phyloP scores from a whole-genome alignment of 2,888 invertebrate genomes.

The Phrixothrix hirtus region DNA sequence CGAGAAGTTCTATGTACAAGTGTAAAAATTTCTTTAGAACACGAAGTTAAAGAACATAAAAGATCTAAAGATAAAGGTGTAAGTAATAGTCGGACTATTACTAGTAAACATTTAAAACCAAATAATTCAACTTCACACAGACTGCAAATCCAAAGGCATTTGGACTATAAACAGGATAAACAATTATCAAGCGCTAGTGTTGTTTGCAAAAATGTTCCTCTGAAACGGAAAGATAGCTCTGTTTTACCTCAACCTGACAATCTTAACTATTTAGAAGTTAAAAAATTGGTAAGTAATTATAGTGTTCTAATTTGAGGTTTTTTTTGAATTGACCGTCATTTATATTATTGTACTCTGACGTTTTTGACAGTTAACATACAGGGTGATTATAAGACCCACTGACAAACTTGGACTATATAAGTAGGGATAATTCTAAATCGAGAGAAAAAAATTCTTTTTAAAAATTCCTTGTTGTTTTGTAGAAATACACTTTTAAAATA shows the following conservation, averaged over 20 bases:
- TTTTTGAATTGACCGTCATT: no score
- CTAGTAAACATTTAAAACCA: constrained; percentile 63
- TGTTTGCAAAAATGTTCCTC: constrained; percentile 65
- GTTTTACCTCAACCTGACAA: constrained; percentile 42
- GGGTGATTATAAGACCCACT: no score
- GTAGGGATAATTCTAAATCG: no score
- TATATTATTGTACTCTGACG: no score
- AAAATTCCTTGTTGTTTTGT: no score
- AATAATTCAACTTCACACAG: constrained; percentile 64
- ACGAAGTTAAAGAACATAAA: constrained; percentile 42
- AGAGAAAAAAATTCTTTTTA: no score
- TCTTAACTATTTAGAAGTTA: constrained; percentile 45
- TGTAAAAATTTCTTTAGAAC: constrained; percentile 62
- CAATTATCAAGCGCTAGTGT: constrained; percentile 75
- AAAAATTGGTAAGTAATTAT: constrained; percentile 45
- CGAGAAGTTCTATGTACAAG: constrained; percentile 67
- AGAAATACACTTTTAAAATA: no score
- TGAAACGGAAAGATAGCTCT: constrained; percentile 73
- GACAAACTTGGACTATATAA: no score
- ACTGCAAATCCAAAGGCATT: constrained; percentile 68
- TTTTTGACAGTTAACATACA: no score
- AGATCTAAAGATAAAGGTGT: constrained; percentile 42
- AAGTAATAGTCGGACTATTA: constrained; percentile 59
- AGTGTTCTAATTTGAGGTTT: no score
- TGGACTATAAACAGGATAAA: constrained; percentile 83